These are phyloP conservation scores for Leuciscus idus DNA, from an alignment of 2,113 vertebrate species.

Conservation along the genomic window DNA sequence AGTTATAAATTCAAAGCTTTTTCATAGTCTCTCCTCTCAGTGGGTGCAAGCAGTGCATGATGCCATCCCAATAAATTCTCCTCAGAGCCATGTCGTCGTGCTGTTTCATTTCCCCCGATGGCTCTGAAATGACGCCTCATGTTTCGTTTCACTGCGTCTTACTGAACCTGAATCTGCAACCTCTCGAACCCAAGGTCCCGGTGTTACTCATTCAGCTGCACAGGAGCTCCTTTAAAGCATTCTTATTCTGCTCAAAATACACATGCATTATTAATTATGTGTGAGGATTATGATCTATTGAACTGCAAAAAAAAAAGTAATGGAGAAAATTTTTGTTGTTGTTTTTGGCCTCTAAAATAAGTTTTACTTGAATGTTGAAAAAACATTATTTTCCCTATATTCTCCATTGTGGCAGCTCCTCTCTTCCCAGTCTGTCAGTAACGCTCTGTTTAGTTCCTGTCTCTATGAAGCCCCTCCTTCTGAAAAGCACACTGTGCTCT, in stretches of 20 bases:
- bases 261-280: background rate
- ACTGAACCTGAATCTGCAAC: conserved; percentile 33
- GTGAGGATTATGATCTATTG: background rate
- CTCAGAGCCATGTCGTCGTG: background rate
- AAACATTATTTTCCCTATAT: too few species aligned
- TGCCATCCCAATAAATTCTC: conserved; percentile 57
- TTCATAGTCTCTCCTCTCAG: conserved; percentile 70
- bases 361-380: too few species aligned
- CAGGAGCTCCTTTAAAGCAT: background rate
- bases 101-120: conserved; percentile 38
- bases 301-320: background rate
- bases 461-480: too few species aligned
- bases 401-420: too few species aligned
- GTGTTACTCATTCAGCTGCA: background rate
- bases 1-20: conserved; percentile 74
- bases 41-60: conserved; percentile 60
- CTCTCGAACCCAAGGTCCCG: conserved; percentile 1
- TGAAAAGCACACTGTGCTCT: too few species aligned
- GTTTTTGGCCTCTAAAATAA: too few species aligned
- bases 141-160: conserved; percentile 37
- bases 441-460: too few species aligned
- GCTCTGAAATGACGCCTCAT: conserved; percentile 28
- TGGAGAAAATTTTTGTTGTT: background rate
- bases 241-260: background rate
- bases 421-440: too few species aligned